Percentiles rank a stretch among this genome's conserved stretches.
Evolutionary conservation across 2,797 vertebrate species (phyloP).

Genomic region (Diglossa cyanea): DNA sequence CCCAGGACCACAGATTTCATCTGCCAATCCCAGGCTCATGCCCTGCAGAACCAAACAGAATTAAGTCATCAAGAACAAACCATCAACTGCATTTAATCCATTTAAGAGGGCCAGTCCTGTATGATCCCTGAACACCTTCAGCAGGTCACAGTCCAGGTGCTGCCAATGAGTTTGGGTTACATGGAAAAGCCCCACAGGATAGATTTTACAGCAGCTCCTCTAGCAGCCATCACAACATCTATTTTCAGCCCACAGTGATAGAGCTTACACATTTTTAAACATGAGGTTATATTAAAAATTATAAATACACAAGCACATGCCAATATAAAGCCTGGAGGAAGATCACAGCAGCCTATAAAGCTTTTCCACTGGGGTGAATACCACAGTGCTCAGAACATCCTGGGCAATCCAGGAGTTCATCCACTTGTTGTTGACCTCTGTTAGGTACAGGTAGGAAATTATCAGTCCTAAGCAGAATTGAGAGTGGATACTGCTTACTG

Average conservation of each 20-base stretch:
- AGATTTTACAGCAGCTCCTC: not conserved
- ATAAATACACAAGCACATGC: not conserved
- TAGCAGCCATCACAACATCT: not conserved
- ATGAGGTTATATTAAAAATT: not conserved
- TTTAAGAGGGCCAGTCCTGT: not conserved
- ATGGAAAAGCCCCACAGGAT: not conserved
- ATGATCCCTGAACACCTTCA: not conserved
- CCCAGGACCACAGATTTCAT: not conserved
- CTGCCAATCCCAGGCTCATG: not conserved
- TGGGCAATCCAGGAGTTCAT: not conserved
- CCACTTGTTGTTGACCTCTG: not conserved
- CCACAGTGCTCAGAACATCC: not conserved
- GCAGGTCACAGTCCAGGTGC: not conserved
- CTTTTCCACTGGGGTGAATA: not conserved
- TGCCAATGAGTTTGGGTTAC: not conserved
- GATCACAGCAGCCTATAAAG: not conserved
- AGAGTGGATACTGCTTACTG: not conserved
- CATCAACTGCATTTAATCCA: not conserved
- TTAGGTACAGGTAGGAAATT: not conserved
- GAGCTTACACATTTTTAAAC: not conserved
- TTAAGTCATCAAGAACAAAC: not conserved
- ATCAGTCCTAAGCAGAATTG: not conserved
- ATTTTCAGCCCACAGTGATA: rapidly evolving
- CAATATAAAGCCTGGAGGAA: not conserved
- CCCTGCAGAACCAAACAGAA: not conserved